Evolutionary conservation across 2,113 vertebrate species (phyloP).

Genomic region (Stegastes partitus): DNA sequence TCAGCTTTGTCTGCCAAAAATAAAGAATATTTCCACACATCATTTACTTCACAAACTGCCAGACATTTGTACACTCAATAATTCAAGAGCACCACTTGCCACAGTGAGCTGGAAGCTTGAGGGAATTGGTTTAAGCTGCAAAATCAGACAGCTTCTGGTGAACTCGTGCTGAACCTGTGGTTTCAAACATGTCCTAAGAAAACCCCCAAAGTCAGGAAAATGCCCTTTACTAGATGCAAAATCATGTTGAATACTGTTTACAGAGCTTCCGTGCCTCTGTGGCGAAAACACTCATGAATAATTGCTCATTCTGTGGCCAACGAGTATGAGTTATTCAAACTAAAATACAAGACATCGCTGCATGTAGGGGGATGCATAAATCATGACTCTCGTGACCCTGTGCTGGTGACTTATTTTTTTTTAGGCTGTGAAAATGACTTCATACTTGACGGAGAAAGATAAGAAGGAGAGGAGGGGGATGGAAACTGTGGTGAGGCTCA

Average conservation of each 20-base stretch:
- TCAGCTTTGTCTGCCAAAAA: constrained; percentile 34
- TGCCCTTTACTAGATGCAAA: constrained; percentile 22
- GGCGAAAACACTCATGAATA: constrained; percentile 69
- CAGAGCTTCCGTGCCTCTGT: constrained; percentile 19
- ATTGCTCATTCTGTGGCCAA: constrained; percentile 49
- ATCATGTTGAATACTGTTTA: constrained; percentile 19
- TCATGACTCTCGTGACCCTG: constrained; percentile 49
- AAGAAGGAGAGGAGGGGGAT: background rate
- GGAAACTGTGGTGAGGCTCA: background rate
- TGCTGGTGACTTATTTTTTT: constrained; percentile 16
- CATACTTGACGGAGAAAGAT: constrained; percentile 34
- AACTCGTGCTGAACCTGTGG: constrained; percentile 45
- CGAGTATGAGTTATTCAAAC: constrained; percentile 50
- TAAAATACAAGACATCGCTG: constrained; percentile 50
- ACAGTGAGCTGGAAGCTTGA: constrained; percentile 35
- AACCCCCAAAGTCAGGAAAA: constrained; percentile 28
- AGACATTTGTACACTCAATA: constrained; percentile 58
- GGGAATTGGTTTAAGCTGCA: constrained; percentile 49
- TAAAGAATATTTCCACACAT: constrained; percentile 15
- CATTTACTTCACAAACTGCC: constrained; percentile 35
- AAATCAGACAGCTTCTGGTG: constrained; percentile 51
- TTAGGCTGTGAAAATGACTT: constrained; percentile 40
- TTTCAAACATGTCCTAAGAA: constrained; percentile 33
- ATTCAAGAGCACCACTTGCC: constrained; percentile 43
- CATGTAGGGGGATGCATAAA: constrained; percentile 52